Percentiles rank a stretch among this genome's conserved stretches.
Evolutionary conservation across 92 coral and sea anemone genomes (phyloP).

Genomic region (Palythoa heliodiscus): DNA sequence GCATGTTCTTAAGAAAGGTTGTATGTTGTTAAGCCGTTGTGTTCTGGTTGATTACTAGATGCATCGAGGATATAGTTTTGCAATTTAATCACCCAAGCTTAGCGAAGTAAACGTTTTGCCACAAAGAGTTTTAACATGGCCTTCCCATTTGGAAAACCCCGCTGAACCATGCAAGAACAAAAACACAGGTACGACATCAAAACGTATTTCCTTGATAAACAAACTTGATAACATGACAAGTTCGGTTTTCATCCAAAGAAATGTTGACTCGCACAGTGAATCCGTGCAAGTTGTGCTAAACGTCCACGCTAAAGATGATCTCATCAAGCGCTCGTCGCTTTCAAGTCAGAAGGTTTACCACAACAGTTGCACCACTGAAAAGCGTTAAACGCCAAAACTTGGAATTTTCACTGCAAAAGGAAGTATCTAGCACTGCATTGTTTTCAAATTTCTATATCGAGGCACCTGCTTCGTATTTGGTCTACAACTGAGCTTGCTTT

Average conservation of each 20-base stretch:
- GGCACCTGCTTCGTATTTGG: slow-evolving; percentile 77
- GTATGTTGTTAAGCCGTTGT: slow-evolving; percentile 27
- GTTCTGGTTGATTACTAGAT: slow-evolving; percentile 28
- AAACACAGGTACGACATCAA: slow-evolving; percentile 31
- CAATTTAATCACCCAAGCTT: neutral
- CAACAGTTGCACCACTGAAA: neutral
- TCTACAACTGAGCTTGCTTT: slow-evolving; percentile 47
- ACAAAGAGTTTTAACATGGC: slow-evolving; percentile 9
- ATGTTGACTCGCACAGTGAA: slow-evolving; percentile 32
- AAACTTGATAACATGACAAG: slow-evolving; percentile 35
- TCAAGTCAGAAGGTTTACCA: neutral
- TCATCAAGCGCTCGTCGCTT: neutral
- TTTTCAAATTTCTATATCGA: slow-evolving; percentile 34
- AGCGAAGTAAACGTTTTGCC: neutral
- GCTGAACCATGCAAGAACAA: slow-evolving; percentile 24
- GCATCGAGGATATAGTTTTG: slow-evolving; percentile 33
- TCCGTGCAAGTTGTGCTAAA: slow-evolving; percentile 13
- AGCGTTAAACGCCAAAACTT: neutral
- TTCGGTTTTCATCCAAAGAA: slow-evolving; percentile 5
- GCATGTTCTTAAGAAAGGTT: slow-evolving; percentile 34
- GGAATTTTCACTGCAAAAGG: slow-evolving; percentile 9
- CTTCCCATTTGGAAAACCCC: neutral
- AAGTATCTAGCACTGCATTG: slow-evolving; percentile 49
- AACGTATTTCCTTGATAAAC: slow-evolving; percentile 32
- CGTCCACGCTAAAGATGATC: neutral